A percentile compares a stretch with the other conserved stretches of the same genome.
These are phyloP conservation scores for Pangasianodon hypophthalmus DNA, from an alignment of 2,113 vertebrate species.

Conservation along the genomic window DNA sequence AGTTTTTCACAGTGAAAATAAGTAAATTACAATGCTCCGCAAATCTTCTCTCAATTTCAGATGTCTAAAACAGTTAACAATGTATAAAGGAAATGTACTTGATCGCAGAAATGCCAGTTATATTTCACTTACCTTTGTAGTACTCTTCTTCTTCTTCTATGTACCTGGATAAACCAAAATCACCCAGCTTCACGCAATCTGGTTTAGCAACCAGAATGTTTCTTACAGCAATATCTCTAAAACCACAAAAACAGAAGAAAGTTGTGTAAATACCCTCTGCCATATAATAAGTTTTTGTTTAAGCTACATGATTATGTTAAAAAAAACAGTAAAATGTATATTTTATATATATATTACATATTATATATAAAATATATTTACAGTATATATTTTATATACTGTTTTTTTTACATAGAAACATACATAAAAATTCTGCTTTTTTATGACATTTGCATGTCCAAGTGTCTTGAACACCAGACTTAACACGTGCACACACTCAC, in stretches of 20 bases:
- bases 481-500: background rate
- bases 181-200: slow-evolving; percentile 88
- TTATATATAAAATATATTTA: too few relatives aligned
- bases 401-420: too few relatives aligned
- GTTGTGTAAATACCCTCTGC: background rate
- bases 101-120: background rate
- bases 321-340: background rate
- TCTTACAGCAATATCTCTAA: slow-evolving; percentile 91
- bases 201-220: slow-evolving; percentile 86
- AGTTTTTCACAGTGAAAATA: background rate
- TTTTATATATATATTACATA: too few relatives aligned
- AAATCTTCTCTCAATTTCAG: background rate
- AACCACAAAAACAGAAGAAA: slow-evolving; percentile 15
- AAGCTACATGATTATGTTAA: background rate
- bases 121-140: slow-evolving; percentile 84
- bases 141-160: slow-evolving; percentile 89
- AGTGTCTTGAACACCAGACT: background rate
- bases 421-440: background rate
- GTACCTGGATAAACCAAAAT: slow-evolving; percentile 93
- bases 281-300: background rate
- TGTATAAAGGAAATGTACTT: background rate
- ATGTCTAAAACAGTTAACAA: background rate
- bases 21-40: background rate
- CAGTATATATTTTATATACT: too few relatives aligned
- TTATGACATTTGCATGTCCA: background rate